Base-by-base conservation (phyloP, 1,140 invertebrate genomes). In the Parapsyche elsis region DNA sequence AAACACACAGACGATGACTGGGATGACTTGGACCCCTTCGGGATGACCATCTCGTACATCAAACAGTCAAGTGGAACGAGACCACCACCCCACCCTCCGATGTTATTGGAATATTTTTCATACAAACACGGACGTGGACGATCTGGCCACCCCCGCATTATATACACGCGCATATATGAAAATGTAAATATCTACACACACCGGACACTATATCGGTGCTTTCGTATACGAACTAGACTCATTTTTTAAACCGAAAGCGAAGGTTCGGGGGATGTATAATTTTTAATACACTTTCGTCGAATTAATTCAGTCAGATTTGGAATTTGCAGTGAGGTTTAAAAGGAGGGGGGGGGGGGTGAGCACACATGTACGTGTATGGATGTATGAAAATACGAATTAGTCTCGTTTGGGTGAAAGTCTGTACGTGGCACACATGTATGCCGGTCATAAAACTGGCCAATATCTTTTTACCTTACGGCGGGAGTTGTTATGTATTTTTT, bases 401-500 rank as follows among this genome's bases (percentile, higher is more conserved):
- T 67, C 64, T 67, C 64, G 24, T 67, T 67, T 30, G 24, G 64
- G 2, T n/a, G n/a, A 30, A 23, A 19, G 64, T 14, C 9, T 2
- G 10, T 16, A 14, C 49, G 49, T 53, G 64, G 64, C 59, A 80
- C 81, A 82, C 78, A 83, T 81, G 82, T 76, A 73, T 77, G 74
- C 12, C 24, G 82, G 73, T 80, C 82, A 78, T 83, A 83, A 83
- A 83, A 83, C 73, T 76, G 74, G 81, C 73, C 82, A 83, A 83
- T 83, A 83, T 81, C 82, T 81, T 81, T 81, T 79, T 83, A 83
- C 82, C 82, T 83, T 80, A 73, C 71, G 79, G 77, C 80, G 75
- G 24, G 38, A 57, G 75, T 57, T 64, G 75, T 77, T 77, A 77
- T 77, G 75, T 77, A 64, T 77, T 77, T 77, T 77, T 77, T 77